phyloP scores from a whole-genome alignment of 2,113 vertebrate genomes.

The Phylloscopus whistleri region DNA sequence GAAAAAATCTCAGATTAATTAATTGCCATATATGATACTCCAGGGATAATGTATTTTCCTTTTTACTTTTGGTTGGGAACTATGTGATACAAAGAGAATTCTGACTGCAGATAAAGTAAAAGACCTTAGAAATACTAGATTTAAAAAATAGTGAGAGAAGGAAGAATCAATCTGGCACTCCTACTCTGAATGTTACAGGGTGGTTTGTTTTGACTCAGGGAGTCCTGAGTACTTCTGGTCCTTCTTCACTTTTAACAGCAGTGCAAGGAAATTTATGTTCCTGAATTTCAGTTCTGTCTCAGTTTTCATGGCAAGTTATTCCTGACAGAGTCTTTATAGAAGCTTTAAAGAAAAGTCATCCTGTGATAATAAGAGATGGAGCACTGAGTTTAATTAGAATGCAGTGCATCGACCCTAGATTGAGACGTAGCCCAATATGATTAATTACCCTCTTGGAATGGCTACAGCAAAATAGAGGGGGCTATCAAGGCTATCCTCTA shows the following conservation, averaged over 20 bases:
- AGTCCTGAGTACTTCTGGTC: background rate
- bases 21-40: background rate
- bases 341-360: background rate
- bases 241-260: background rate
- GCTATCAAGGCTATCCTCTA: background rate
- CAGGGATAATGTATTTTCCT: background rate
- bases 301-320: background rate
- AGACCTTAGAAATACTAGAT: background rate
- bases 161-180: background rate
- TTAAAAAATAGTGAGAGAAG: background rate
- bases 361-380: background rate
- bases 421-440: constrained; percentile 8
- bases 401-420: background rate
- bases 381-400: constrained; percentile 12
- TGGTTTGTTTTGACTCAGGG: background rate
- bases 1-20: background rate
- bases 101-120: background rate
- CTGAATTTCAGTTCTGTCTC: background rate
- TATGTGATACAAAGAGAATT: background rate
- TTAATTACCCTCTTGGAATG: background rate
- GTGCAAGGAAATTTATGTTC: background rate
- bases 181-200: background rate
- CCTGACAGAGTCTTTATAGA: background rate
- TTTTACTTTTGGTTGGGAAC: background rate
- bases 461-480: background rate